phyloP scores from a whole-genome alignment of 2,797 vertebrate genomes.

The Sebastes nivosus region DNA sequence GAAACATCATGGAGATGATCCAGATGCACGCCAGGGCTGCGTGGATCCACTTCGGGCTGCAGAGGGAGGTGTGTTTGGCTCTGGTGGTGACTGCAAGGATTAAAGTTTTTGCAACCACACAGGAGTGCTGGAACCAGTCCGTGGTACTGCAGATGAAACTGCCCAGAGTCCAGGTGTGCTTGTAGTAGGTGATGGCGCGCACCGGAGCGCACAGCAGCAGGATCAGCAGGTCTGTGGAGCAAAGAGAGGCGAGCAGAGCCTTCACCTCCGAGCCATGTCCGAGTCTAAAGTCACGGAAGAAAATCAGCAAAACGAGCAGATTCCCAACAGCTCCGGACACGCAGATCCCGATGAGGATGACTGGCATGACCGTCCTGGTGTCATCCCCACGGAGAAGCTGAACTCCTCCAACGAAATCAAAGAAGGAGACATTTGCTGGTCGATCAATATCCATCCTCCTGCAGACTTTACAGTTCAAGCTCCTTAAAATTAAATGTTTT shows the following conservation, averaged over 20 bases:
- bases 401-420: conserved; percentile 76
- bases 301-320: conserved; percentile 75
- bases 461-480: neutral
- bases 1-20: conserved; percentile 74
- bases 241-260: conserved; percentile 77
- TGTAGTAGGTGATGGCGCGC: conserved; percentile 81
- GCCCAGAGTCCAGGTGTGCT: conserved; percentile 81
- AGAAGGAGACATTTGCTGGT: conserved; percentile 74
- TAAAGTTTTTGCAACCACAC: conserved; percentile 82
- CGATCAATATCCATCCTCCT: conserved; percentile 61
- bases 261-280: conserved; percentile 77
- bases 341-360: conserved; percentile 77
- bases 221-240: conserved; percentile 80
- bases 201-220: conserved; percentile 79
- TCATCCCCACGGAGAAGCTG: conserved; percentile 76
- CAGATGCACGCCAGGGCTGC: conserved; percentile 66
- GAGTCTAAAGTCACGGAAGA: conserved; percentile 72
- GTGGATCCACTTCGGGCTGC: conserved; percentile 65
- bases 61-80: conserved; percentile 69
- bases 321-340: conserved; percentile 81
- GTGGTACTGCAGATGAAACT: conserved; percentile 79
- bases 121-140: conserved; percentile 86
- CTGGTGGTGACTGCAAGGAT: conserved; percentile 76
- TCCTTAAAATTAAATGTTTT: neutral
- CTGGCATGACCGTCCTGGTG: conserved; percentile 71